These are phyloP conservation scores for Plagiodera versicolora DNA, from an alignment of 2,888 invertebrate species.

Conservation along the genomic window DNA sequence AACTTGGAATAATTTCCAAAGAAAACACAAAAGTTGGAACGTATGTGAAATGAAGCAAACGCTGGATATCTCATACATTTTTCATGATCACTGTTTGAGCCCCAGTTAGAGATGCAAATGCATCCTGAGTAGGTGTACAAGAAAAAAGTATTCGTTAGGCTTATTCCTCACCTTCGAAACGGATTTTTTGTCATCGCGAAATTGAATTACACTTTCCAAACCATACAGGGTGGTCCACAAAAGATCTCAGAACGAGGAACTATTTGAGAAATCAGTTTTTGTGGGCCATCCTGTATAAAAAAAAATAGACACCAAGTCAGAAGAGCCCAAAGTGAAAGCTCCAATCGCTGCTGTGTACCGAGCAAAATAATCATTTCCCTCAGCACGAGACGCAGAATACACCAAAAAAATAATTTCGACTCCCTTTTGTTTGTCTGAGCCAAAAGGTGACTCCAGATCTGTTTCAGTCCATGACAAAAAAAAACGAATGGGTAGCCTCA, in stretches of 20 bases:
- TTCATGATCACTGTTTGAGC: constrained; percentile 49
- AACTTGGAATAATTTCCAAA: constrained; percentile 43
- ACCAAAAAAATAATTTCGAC: neutral
- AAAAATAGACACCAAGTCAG: no score
- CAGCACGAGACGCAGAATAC: neutral
- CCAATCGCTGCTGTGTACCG: no score
- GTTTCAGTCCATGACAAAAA: constrained; percentile 21
- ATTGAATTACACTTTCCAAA: neutral
- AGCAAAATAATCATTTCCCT: no score
- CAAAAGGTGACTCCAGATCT: constrained; percentile 28
- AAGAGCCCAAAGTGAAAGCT: no score
- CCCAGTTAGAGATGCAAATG: constrained; percentile 52
- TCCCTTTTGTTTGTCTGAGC: constrained; percentile 9
- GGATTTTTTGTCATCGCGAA: neutral
- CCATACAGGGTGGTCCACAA: no score
- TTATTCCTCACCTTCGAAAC: neutral
- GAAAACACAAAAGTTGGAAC: constrained; percentile 35
- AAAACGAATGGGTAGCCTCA: constrained; percentile 33
- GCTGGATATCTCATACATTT: constrained; percentile 47
- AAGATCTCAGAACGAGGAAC: no score
- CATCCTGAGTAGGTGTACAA: no score
- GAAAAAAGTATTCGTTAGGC: constrained; percentile 10
- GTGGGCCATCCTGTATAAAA: no score
- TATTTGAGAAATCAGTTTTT: no score
- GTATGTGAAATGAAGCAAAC: constrained; percentile 45